Evolutionary conservation across 2,113 vertebrate genomes (phyloP), one percentile per base, ranked within the genome.

Genomic region (Urocynchramus pylzowi): DNA sequence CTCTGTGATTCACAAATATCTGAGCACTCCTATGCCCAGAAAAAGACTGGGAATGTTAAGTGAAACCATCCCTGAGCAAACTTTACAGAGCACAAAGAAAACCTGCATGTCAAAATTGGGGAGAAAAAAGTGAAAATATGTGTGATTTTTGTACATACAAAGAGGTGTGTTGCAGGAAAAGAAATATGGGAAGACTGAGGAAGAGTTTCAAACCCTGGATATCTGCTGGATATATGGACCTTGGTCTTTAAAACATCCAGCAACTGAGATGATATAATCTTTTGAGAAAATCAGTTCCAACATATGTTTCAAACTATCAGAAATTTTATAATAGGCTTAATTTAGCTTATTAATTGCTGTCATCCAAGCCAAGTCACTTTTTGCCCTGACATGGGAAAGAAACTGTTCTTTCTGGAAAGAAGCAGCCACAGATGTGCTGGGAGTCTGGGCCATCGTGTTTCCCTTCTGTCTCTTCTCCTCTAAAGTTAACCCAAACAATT

Each of bases 141-240:
- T 35, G 19, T 5, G 3, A 61, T n/a, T 68, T 68, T 89, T 57
- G 4, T 27, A 22, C 0, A 0, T 37, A 50, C 3, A 54, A 33
- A 49, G 7, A 44, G 13, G 7, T 52, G 5, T 23, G 3, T 5
- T 81, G n/a, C 31, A 84, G 69, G 76, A 81, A 28, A 27, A 87
- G 13, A 54, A 11, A 16, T 19, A 10, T 28, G 13, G 21, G 23
- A 86, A 27, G 23, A 17, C 10, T 31, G 33, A 37, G 26, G 27
- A 60, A 69, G 10, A 21, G 20, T 24, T 71, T 11, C 30, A 89
- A 41, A 84, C 31, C 5, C 39, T 84, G 13, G 6, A 6, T 16
- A 33, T 89, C 63, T 84, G 42, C 21, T 15, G 42, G 14, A 10
- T 64, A 44, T 13, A 21, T 16, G 19, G 11, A 4, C 6, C 49